These are phyloP conservation scores for Rutilus rutilus DNA, from an alignment of 2,113 vertebrate genomes.

Conservation along the genomic window DNA sequence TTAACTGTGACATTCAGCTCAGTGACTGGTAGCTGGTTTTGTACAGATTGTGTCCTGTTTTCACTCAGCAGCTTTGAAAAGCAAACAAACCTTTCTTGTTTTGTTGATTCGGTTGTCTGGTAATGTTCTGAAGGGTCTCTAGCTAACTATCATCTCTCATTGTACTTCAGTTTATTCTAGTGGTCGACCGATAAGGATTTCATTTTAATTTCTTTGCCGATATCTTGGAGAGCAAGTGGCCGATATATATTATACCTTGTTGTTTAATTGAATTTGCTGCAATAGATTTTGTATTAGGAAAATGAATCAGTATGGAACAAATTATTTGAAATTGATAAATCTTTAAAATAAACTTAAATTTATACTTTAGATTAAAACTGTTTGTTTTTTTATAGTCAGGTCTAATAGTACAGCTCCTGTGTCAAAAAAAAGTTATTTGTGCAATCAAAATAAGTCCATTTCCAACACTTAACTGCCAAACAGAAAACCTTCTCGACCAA, in stretches of 20 bases:
- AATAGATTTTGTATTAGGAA: too few species aligned
- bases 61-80: not conserved
- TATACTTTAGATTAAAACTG: not conserved
- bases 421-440: not conserved
- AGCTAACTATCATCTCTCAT: not conserved
- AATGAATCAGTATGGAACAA: not conserved
- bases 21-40: not conserved
- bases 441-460: not conserved
- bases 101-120: conserved; percentile 17
- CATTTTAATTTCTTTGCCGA: not conserved
- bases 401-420: not conserved
- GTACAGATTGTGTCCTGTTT: not conserved
- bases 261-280: not conserved
- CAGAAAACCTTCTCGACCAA: not conserved
- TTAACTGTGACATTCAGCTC: not conserved
- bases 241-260: too few species aligned
- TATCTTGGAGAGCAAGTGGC: not conserved
- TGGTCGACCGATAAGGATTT: not conserved
- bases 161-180: conserved; percentile 13
- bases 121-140: not conserved
- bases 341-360: not conserved
- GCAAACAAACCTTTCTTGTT: not conserved
- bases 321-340: not conserved
- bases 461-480: not conserved
- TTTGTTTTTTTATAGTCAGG: not conserved